A percentile compares a stretch with the other conserved stretches of the same genome.
These are phyloP conservation scores for Trachymyrmex cornetzi DNA, from an alignment of 1,140 invertebrate species.

Conservation along the genomic window DNA sequence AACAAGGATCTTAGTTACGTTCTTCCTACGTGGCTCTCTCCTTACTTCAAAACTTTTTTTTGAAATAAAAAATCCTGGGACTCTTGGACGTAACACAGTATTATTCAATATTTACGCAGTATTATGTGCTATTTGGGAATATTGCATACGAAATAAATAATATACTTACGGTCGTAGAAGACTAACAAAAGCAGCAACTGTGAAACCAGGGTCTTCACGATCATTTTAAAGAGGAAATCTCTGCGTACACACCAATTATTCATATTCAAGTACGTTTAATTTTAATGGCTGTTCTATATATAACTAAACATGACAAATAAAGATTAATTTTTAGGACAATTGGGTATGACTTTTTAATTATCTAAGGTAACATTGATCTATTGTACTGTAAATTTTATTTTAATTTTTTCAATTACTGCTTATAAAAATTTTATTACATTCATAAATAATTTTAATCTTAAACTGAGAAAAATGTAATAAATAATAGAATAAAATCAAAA, in stretches of 20 bases:
- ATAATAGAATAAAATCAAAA: not conserved
- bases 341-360: not conserved
- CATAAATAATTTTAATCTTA: not conserved
- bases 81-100: too few relatives aligned
- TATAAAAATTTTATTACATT: not conserved
- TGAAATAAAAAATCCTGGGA: too few relatives aligned
- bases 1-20: too few relatives aligned
- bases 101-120: too few relatives aligned
- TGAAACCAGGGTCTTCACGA: slow-evolving; percentile 40
- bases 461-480: not conserved
- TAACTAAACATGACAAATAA: not conserved
- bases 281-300: not conserved
- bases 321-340: not conserved
- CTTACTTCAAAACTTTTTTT: too few relatives aligned
- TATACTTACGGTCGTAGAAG: slow-evolving; percentile 68
- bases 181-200: slow-evolving; percentile 68
- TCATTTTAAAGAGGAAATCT: slow-evolving; percentile 29
- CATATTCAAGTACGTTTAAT: not conserved
- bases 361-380: not conserved
- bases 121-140: not conserved
- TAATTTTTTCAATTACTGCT: not conserved
- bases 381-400: not conserved
- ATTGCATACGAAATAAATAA: not conserved
- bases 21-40: too few relatives aligned
- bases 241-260: not conserved